These are phyloP conservation scores for Paratilapia polleni DNA, from an alignment of 2,113 vertebrate genomes.

Conservation along the genomic window DNA sequence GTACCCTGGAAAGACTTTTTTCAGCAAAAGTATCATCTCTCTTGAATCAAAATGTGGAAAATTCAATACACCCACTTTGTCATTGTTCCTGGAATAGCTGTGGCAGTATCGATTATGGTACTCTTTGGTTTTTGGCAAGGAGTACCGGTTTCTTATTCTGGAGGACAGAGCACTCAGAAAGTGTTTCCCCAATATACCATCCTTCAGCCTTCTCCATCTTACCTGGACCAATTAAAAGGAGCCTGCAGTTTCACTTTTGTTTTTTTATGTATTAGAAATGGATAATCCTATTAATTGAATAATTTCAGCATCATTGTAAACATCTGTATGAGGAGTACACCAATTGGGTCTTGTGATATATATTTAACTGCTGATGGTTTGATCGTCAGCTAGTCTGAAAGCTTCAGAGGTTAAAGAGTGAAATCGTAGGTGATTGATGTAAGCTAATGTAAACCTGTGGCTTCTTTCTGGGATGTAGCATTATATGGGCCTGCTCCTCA, in stretches of 20 bases:
- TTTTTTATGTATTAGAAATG: conserved; percentile 21
- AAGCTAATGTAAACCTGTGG: conserved; percentile 1
- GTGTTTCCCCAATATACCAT: conserved; percentile 40
- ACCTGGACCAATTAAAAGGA: conserved; percentile 3
- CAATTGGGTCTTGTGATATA: too few relatives aligned
- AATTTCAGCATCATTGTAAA: not conserved
- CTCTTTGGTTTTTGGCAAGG: conserved; percentile 59
- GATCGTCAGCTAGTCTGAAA: not conserved
- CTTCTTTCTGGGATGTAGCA: not conserved
- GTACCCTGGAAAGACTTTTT: conserved; percentile 46
- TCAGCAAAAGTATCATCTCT: conserved; percentile 35
- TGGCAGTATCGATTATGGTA: conserved; percentile 62
- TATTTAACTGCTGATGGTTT: not conserved
- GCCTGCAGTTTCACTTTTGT: not conserved
- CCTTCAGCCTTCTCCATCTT: conserved; percentile 5
- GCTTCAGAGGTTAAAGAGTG: not conserved
- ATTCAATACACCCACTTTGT: conserved; percentile 66
- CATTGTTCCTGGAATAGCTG: conserved; percentile 72
- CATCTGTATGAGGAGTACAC: not conserved
- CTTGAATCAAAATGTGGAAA: conserved; percentile 63
- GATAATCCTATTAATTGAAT: conserved; percentile 20
- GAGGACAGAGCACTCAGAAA: conserved; percentile 58
- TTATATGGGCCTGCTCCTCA: not conserved
- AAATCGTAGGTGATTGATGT: not conserved
- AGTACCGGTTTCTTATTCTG: conserved; percentile 21